Evolutionary conservation across 2,888 invertebrate genomes (phyloP).

Genomic region (Ophion obscuratus): DNA sequence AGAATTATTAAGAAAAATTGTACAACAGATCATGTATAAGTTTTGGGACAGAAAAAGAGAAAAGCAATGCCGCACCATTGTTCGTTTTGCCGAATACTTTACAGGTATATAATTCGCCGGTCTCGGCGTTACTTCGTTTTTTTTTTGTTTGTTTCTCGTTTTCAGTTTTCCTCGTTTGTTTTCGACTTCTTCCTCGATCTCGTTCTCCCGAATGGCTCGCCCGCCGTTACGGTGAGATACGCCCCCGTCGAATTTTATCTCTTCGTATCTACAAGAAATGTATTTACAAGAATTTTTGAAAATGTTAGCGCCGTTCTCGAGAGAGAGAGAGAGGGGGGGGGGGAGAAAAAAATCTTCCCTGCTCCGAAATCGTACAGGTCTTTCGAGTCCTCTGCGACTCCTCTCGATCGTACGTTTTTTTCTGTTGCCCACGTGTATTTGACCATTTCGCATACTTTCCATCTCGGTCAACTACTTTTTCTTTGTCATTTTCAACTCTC

Average conservation of each 20-base stretch:
- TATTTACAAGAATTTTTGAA: constrained; percentile 57
- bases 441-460: no score
- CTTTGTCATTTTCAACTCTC: no score
- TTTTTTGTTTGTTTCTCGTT: constrained; percentile 8
- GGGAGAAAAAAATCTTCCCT: neutral
- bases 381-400: neutral
- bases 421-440: no score
- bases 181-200: neutral
- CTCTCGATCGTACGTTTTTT: no score
- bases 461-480: no score
- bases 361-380: no score
- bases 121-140: constrained; percentile 1
- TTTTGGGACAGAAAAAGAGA: constrained; percentile 55
- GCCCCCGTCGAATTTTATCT: constrained; percentile 9
- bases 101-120: constrained; percentile 43
- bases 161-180: neutral
- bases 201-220: neutral
- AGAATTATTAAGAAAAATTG: constrained; percentile 39
- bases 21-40: constrained; percentile 56
- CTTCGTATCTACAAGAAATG: constrained; percentile 59
- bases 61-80: constrained; percentile 64
- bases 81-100: constrained; percentile 66
- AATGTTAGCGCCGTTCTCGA: constrained; percentile 44
- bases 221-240: neutral
- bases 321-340: neutral